Percentiles rank a stretch among this genome's conserved stretches.
These are phyloP conservation scores for Sarcophaga carnaria DNA, from an alignment of 2,888 invertebrate species.

Conservation along the genomic window DNA sequence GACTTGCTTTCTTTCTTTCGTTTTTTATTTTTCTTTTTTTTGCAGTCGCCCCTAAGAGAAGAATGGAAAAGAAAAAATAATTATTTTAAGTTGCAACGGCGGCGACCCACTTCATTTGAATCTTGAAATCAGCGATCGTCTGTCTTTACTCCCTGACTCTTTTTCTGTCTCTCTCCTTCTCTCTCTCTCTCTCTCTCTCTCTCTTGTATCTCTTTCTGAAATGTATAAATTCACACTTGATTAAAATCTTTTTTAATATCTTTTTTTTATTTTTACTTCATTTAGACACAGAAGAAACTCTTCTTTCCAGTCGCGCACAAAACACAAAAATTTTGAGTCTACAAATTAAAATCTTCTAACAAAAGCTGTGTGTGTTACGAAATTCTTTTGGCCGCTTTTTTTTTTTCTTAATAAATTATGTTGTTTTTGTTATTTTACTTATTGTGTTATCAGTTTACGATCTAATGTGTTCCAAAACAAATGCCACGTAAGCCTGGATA, in stretches of 20 bases:
- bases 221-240: slow-evolving; percentile 63
- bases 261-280: background rate
- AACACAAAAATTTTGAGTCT: slow-evolving; percentile 16
- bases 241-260: slow-evolving; percentile 47
- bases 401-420: background rate
- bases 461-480: background rate
- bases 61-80: slow-evolving; percentile 12
- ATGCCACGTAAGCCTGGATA: background rate
- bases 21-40: background rate
- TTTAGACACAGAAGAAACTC: background rate
- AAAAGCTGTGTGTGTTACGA: slow-evolving; percentile 25
- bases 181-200: slow-evolving; percentile 1
- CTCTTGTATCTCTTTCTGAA: slow-evolving; percentile 18
- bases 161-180: background rate
- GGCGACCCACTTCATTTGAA: slow-evolving; percentile 64
- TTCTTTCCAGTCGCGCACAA: background rate
- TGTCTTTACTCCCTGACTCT: background rate
- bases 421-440: slow-evolving; percentile 10
- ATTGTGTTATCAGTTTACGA: background rate
- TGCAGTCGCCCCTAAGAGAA: background rate
- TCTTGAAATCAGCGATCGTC: slow-evolving; percentile 25
- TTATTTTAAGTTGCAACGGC: slow-evolving; percentile 27
- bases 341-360: slow-evolving; percentile 38
- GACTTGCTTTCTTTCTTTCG: background rate
- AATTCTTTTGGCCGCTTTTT: background rate